These are phyloP conservation scores for Odontesthes bonariensis DNA, from an alignment of 2,113 vertebrate genomes.

Conservation along the genomic window DNA sequence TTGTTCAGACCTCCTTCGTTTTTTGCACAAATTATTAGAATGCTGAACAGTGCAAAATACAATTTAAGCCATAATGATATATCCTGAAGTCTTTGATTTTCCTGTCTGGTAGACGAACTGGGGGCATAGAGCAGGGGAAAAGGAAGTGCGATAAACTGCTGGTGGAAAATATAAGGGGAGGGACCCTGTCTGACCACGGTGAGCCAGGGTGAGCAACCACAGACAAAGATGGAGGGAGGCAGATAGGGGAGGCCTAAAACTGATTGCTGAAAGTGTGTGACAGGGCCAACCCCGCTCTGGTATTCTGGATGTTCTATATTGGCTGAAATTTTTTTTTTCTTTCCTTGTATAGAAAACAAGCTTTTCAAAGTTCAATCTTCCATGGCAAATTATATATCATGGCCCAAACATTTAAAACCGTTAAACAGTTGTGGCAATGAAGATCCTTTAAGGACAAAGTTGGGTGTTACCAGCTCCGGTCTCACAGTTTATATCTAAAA, in stretches of 20 bases:
- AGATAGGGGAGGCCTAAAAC: slow-evolving; percentile 47
- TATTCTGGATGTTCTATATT: slow-evolving; percentile 6
- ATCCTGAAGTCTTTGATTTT: slow-evolving; percentile 58
- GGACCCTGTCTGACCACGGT: slow-evolving; percentile 49
- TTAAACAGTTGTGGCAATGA: slow-evolving; percentile 4
- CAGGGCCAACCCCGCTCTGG: neutral
- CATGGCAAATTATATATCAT: neutral
- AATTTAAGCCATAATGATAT: slow-evolving; percentile 51
- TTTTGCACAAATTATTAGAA: slow-evolving; percentile 41
- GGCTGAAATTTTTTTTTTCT: slow-evolving; percentile 11
- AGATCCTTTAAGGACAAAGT: neutral
- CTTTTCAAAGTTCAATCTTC: neutral
- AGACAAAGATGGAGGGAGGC: slow-evolving; percentile 50
- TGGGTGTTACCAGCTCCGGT: too few relatives aligned
- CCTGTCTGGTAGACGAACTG: slow-evolving; percentile 52
- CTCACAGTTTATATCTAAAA: neutral
- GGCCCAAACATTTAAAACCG: neutral
- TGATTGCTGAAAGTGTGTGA: slow-evolving; percentile 18
- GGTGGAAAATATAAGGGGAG: slow-evolving; percentile 55
- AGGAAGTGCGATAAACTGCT: slow-evolving; percentile 73
- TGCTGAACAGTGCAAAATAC: slow-evolving; percentile 19
- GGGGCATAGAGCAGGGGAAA: slow-evolving; percentile 40
- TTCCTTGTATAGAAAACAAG: neutral
- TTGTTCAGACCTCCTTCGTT: slow-evolving; percentile 15
- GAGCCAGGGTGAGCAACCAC: slow-evolving; percentile 56